Base-by-base conservation (phyloP, 2,888 invertebrate species). In the Drosophila mercatorum region DNA sequence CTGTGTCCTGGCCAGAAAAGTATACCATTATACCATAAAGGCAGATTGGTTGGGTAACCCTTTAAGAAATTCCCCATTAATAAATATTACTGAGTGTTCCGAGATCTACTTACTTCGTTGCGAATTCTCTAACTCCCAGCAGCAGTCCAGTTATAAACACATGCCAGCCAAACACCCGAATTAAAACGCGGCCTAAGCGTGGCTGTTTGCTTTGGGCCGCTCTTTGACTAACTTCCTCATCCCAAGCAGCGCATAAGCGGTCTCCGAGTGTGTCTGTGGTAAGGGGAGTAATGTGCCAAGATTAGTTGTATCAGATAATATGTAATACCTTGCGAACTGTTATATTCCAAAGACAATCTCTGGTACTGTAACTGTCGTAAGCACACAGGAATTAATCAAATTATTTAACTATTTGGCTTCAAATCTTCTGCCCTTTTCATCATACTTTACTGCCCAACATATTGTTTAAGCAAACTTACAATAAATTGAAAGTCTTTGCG, bases 11-110 rank as follows among this genome's bases (percentile, higher is more conserved):
- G 3, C 68, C 76, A 5, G 86, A 88, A 92, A 95, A 95, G 91
- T 94, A 95, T 51, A 93, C 93, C 72, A 95, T 94, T 57, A 95
- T 90, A 73, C 94, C 94, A 65, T 95, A 95, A 47, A 96, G 94
- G 83, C 94, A 94, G 72, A 95, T 91, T 5, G 95, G 95, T 84
- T 95, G 95, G 8, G 94, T 93, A 79, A 95, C 93, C 91, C 95
- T 95, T 92, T 3, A 69, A 55, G 0, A 34, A 28, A 10, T 2
- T 31, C 0, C 6, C 6, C 6, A 31, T 59, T 34, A 3, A 31
- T 12, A 31, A 7, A 11, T 14, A n/a, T 36, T 14, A 14, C 0
- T 5, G 49, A 11, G 2, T n/a, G 2, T 22, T 5, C 11, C n/a
- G n/a, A 40, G 14, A 11, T 28, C 3, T 6, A 47, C 64, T 65